These are phyloP conservation scores for Therioaphis trifolii DNA, from an alignment of 2,888 invertebrate genomes.

Conservation along the genomic window DNA sequence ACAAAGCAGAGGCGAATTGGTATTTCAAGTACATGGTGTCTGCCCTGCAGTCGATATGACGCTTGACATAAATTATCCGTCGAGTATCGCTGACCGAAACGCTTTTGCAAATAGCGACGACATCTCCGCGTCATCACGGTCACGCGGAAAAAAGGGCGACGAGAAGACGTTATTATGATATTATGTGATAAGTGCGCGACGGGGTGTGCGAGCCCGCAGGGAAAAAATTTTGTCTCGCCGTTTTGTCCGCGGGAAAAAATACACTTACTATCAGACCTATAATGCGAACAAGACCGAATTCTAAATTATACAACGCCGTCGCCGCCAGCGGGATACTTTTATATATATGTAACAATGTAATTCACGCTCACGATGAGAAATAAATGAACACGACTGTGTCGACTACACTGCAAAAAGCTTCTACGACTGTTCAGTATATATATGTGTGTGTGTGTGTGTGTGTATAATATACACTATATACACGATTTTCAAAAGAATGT, in stretches of 20 bases:
- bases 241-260: conserved; percentile 6
- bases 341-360: too few relatives aligned
- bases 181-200: too few relatives aligned
- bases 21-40: background rate
- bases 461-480: too few relatives aligned
- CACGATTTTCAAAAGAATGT: conserved; percentile 25
- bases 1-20: too few relatives aligned
- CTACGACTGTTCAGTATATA: background rate
- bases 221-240: conserved; percentile 34
- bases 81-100: background rate
- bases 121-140: too few relatives aligned
- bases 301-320: background rate
- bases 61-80: background rate
- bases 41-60: background rate
- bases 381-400: too few relatives aligned
- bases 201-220: too few relatives aligned
- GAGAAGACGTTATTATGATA: too few relatives aligned
- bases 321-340: background rate
- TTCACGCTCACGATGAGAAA: conserved; percentile 1
- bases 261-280: too few relatives aligned
- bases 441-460: background rate
- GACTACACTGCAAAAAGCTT: background rate
- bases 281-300: background rate
- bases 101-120: background rate
- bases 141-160: too few relatives aligned